Evolutionary conservation across 2,797 vertebrate genomes (phyloP), one percentile per base, ranked within the genome.

Genomic region (Sphaeramia orbicularis): DNA sequence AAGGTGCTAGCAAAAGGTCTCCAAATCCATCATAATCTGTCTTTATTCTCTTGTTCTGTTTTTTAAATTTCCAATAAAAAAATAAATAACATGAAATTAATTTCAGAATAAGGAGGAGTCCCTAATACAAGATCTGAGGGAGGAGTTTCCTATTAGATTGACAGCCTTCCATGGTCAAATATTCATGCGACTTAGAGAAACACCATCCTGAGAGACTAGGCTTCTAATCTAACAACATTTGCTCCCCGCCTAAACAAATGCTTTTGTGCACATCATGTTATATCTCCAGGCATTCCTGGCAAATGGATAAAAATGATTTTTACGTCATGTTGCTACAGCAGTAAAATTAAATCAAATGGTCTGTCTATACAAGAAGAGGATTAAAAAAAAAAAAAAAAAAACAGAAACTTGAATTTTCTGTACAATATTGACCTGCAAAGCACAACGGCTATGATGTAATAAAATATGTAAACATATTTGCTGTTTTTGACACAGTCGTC

Each of bases 131-230:
- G 52, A 70, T 87, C 89, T 83, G 90, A 90, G 93, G 94, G 88
- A 88, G 84, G 71, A 37, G 89, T 90, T 80, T 92, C 86, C 86
- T 90, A 86, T 89, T 90, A 81, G 83, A 93, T 30, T 90, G 92
- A 93, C 90, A 89, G 88, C 92, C 94, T 94, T 92, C 89, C 86
- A 87, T 90, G 92, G 91, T 96, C 93, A 95, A 95, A 95, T 95
- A 95, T 92, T 95, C 95, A 96, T 96, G 95, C 94, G 93, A 93
- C 93, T 95, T 92, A 78, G 68, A 94, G 91, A 94, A 95, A 95
- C 90, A 95, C 91, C 94, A 92, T 92, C 91, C 91, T 84, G 83
- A 90, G 83, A 94, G 92, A 96, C 92, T 90, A 93, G 92, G 95
- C 93, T 89, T 94, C 95, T 95, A 94, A 94, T 92, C 94, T 95